Percentiles rank a stretch among this genome's conserved stretches.
Conservation (phyloP, 2,797 vertebrate genomes). For the Catharus ustulatus region DNA sequence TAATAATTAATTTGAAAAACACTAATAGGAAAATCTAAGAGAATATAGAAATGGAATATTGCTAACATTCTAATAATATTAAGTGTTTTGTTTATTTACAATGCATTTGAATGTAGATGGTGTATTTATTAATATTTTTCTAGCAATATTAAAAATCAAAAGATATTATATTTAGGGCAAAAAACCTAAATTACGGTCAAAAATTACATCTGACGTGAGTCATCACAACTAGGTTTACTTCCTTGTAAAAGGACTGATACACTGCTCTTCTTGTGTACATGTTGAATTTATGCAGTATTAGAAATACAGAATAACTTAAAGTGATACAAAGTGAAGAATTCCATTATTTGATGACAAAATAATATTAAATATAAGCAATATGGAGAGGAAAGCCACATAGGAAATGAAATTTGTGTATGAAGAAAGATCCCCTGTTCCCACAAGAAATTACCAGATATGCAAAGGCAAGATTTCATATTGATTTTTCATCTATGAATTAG, state of each 20-base stretch:
- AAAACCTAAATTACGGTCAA: background rate
- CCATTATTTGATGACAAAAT: background rate
- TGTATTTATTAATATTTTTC: background rate
- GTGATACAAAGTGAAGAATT: background rate
- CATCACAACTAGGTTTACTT: background rate
- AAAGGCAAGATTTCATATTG: background rate
- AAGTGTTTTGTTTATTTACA: background rate
- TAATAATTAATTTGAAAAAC: background rate
- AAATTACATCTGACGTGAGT: background rate
- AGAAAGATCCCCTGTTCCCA: background rate
- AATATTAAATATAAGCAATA: background rate
- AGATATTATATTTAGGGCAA: background rate
- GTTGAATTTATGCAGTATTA: background rate
- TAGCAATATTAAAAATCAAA: background rate
- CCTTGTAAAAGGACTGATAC: background rate
- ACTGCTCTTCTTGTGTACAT: accelerated
- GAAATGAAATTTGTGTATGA: background rate
- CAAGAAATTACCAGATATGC: background rate
- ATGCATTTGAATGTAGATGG: background rate
- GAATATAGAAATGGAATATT: background rate
- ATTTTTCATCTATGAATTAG: background rate
- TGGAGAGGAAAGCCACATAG: background rate
- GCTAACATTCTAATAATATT: background rate
- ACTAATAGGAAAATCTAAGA: background rate
- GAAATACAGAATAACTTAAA: background rate